These are phyloP conservation scores for Papilio machaon DNA, from an alignment of 1,140 invertebrate species.

Conservation along the genomic window DNA sequence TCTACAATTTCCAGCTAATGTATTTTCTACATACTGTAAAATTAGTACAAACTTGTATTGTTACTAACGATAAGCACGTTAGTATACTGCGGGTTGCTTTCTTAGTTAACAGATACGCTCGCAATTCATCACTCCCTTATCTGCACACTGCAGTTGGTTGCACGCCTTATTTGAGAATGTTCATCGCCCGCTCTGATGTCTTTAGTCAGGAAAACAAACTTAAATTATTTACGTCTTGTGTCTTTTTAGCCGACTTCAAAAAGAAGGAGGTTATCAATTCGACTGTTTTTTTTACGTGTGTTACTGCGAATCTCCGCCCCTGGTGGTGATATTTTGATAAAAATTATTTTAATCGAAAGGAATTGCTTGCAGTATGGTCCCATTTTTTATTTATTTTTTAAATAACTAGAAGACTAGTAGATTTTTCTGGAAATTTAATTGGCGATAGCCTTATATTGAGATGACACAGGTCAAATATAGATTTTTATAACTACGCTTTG, in stretches of 20 bases:
- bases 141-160: constrained; percentile 9
- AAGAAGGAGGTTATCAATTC: too few species aligned
- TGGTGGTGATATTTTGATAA: too few species aligned
- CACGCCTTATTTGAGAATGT: background rate
- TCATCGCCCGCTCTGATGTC: background rate
- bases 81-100: background rate
- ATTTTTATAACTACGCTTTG: background rate
- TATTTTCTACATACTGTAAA: background rate
- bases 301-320: too few species aligned
- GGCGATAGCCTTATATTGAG: background rate
- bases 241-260: background rate
- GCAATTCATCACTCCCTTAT: constrained; percentile 21
- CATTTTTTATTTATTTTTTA: too few species aligned
- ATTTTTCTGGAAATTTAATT: background rate
- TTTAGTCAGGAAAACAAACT: background rate
- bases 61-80: constrained; percentile 1
- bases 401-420: too few species aligned
- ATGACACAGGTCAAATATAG: background rate
- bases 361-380: too few species aligned
- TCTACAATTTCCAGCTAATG: background rate
- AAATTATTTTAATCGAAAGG: too few species aligned
- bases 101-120: background rate
- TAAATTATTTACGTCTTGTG: background rate
- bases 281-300: too few species aligned
- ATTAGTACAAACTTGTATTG: background rate